Evolutionary conservation across 2,797 vertebrate genomes (phyloP).

Genomic region (Pempheris klunzingeri): DNA sequence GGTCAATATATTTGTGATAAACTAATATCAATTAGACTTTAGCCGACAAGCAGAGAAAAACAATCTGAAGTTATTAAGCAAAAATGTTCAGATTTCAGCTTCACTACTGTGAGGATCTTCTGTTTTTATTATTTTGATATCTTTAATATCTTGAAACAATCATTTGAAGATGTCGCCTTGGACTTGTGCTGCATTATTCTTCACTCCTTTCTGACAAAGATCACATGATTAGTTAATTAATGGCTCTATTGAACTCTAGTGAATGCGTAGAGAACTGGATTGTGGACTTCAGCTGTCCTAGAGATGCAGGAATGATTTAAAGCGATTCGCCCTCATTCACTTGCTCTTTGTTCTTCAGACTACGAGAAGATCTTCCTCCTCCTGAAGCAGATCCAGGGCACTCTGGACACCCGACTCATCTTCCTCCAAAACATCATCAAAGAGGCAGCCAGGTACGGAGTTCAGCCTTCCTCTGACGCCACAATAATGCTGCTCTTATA

Average conservation of each 20-base stretch:
- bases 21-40: neutral
- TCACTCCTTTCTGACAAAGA: neutral
- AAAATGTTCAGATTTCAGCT: neutral
- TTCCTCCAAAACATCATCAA: constrained; percentile 98
- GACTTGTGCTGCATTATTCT: neutral
- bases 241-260: no score
- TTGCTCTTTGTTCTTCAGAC: constrained; percentile 81
- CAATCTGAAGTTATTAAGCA: neutral
- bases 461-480: neutral
- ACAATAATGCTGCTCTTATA: neutral
- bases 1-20: neutral
- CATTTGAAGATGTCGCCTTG: neutral
- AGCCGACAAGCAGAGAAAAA: neutral
- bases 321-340: neutral
- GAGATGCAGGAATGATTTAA: neutral
- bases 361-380: constrained; percentile 96
- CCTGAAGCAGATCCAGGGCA: constrained; percentile 96
- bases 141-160: neutral
- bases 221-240: no score
- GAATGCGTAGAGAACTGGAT: neutral
- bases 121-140: no score
- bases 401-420: constrained; percentile 92
- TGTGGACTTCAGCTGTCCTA: neutral
- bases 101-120: no score
- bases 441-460: constrained; percentile 92